phyloP scores from a whole-genome alignment of 2,888 invertebrate species.

The Imbricaverruca yamaguchii region DNA sequence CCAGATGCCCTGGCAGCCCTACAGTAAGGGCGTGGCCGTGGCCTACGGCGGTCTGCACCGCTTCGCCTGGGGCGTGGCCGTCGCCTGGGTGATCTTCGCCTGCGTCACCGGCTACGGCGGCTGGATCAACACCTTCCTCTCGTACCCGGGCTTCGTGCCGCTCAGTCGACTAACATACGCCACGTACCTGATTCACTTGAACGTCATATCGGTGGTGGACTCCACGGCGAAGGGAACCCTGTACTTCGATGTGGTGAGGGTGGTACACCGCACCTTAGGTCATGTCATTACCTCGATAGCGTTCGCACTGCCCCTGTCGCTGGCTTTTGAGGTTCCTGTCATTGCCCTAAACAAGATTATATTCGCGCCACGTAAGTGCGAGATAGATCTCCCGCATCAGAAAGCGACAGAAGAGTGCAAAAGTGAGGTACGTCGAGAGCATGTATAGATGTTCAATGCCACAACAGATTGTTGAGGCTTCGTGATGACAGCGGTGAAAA shows the following conservation, averaged over 20 bases:
- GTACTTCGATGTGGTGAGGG: neutral
- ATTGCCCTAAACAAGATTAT: neutral
- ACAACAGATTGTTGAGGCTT: too few relatives aligned
- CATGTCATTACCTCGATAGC: constrained; percentile 29
- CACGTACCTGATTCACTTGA: constrained; percentile 47
- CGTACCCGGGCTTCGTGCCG: constrained; percentile 55
- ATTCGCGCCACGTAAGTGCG: neutral
- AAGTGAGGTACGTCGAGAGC: too few relatives aligned
- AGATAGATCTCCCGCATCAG: too few relatives aligned
- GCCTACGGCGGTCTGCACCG: constrained; percentile 58
- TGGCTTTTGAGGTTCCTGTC: neutral
- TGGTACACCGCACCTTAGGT: neutral
- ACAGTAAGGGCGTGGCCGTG: constrained; percentile 50
- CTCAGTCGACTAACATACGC: constrained; percentile 62
- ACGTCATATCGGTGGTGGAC: neutral
- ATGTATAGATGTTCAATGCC: too few relatives aligned
- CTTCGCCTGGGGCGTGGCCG: constrained; percentile 58
- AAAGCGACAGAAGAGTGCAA: too few relatives aligned
- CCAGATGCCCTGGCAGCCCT: constrained; percentile 38
- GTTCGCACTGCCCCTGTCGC: neutral
- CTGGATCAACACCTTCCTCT: constrained; percentile 48
- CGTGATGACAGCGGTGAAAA: too few relatives aligned
- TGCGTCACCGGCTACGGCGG: constrained; percentile 63
- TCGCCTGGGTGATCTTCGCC: constrained; percentile 65
- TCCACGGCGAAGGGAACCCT: neutral